Evolutionary conservation across 2,888 invertebrate genomes (phyloP).

Genomic region (Andrena hattorfiana): DNA sequence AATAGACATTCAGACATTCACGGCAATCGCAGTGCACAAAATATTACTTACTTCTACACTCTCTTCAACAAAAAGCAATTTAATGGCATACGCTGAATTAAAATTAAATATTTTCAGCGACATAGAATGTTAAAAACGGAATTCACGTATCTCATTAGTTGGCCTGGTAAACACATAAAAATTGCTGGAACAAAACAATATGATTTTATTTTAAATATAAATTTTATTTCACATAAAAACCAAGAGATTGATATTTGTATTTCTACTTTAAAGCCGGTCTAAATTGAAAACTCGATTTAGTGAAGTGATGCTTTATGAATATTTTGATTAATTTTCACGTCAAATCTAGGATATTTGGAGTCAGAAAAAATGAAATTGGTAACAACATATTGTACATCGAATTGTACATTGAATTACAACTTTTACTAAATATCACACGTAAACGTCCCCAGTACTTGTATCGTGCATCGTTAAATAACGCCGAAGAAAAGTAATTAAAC

Average conservation of each 20-base stretch:
- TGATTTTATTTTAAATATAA: not conserved
- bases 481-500: too few relatives aligned
- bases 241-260: conserved; percentile 9
- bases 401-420: too few relatives aligned
- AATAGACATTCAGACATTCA: not conserved
- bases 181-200: not conserved
- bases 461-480: too few relatives aligned
- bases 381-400: too few relatives aligned
- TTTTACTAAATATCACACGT: too few relatives aligned
- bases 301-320: not conserved
- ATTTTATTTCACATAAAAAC: conserved; percentile 17
- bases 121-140: not conserved
- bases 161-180: not conserved
- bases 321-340: conserved; percentile 8
- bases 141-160: not conserved
- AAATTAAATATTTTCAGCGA: conserved; percentile 6
- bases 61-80: not conserved
- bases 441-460: too few relatives aligned
- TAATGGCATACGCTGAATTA: not conserved
- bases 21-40: not conserved
- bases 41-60: not conserved
- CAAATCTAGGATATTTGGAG: conserved; percentile 1
- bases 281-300: not conserved
- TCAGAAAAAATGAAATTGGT: not conserved
- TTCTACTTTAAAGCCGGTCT: not conserved